Conservation (phyloP, 1,140 invertebrate genomes). For the Pseudachorutes palmiensis region DNA sequence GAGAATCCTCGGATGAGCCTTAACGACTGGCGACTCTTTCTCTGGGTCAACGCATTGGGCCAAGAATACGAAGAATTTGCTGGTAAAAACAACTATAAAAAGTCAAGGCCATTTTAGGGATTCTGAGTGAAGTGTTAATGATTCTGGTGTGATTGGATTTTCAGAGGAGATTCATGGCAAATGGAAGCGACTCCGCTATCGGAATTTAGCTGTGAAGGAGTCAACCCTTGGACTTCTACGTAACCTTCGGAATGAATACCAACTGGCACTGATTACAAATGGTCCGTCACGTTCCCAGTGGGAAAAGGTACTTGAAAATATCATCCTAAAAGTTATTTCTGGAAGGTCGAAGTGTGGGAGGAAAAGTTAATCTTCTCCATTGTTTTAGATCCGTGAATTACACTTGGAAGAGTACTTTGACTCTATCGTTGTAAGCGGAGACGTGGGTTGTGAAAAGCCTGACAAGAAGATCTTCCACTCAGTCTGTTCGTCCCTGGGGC, state of each 20-base stretch:
- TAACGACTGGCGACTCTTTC: slow-evolving; percentile 61
- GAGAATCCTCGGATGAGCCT: slow-evolving; percentile 60
- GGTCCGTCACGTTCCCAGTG: slow-evolving; percentile 73
- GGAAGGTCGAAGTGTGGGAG: background rate
- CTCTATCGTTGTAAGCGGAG: slow-evolving; percentile 44
- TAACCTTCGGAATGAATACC: slow-evolving; percentile 57
- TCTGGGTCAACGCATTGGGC: slow-evolving; percentile 69
- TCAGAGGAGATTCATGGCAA: slow-evolving; percentile 58
- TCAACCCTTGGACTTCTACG: slow-evolving; percentile 58
- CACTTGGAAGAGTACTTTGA: slow-evolving; percentile 37
- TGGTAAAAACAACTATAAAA: slow-evolving; percentile 46
- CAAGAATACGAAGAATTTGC: slow-evolving; percentile 60
- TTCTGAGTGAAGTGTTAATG: background rate
- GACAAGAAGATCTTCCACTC: slow-evolving; percentile 59
- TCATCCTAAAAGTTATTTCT: background rate
- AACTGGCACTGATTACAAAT: slow-evolving; percentile 66
- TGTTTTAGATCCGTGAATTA: slow-evolving; percentile 36
- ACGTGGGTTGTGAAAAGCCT: slow-evolving; percentile 74
- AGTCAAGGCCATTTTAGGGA: background rate
- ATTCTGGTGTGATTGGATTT: slow-evolving; percentile 19
- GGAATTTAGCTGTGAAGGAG: slow-evolving; percentile 56
- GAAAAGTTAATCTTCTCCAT: slow-evolving; percentile 4
- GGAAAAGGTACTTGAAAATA: slow-evolving; percentile 58
- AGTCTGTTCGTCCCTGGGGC: slow-evolving; percentile 62
- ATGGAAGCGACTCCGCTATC: slow-evolving; percentile 67